Evolutionary conservation across 2,113 vertebrate species (phyloP).

Genomic region (Arizona elegans): DNA sequence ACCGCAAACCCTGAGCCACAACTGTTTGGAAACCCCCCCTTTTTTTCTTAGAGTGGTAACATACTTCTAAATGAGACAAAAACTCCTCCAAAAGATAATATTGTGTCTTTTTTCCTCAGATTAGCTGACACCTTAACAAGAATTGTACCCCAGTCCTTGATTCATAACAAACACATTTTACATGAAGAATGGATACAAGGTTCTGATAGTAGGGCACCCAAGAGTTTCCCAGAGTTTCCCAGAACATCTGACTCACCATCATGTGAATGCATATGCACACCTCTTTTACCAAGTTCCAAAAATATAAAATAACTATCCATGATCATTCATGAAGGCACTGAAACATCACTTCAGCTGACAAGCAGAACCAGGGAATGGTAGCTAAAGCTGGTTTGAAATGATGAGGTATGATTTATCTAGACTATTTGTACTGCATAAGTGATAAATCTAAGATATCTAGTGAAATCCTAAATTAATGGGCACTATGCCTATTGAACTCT

Average conservation of each 20-base stretch:
- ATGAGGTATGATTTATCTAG: conserved; percentile 6
- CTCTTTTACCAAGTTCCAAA: not conserved
- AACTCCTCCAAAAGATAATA: conserved; percentile 18
- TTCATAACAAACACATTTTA: conserved; percentile 44
- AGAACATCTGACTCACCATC: not conserved
- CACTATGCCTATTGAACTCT: not conserved
- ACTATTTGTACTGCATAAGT: not conserved
- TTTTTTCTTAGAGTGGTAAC: conserved; percentile 39
- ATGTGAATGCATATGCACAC: not conserved
- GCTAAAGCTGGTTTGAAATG: accelerated
- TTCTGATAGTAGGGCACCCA: not conserved
- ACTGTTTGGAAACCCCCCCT: not conserved
- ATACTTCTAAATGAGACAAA: conserved; percentile 42
- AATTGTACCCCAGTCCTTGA: conserved; percentile 44
- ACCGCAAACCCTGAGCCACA: too few species aligned
- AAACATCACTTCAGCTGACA: not conserved
- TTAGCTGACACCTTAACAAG: conserved; percentile 45
- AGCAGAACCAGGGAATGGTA: not conserved
- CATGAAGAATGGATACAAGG: conserved; percentile 7
- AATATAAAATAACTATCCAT: not conserved
- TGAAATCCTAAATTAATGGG: not conserved
- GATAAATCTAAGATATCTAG: not conserved
- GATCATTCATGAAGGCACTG: not conserved
- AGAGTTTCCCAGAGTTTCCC: not conserved
- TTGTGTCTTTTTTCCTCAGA: conserved; percentile 12